Conservation (phyloP, 2,113 vertebrate genomes). For the Peromyscus californicus region DNA sequence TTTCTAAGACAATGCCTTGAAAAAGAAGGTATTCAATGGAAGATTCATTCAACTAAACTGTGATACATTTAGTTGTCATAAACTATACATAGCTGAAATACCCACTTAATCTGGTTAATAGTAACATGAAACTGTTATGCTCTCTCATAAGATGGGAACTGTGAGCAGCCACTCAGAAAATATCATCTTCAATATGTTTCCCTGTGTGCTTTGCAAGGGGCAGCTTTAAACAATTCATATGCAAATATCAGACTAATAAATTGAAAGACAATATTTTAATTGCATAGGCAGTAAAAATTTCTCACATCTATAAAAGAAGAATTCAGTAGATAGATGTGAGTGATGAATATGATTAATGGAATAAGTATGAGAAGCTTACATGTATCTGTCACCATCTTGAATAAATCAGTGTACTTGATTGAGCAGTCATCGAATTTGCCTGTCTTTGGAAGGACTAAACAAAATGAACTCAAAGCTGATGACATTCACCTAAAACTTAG, state of each 20-base stretch:
- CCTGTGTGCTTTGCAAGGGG: not conserved
- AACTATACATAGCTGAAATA: slow-evolving; percentile 2
- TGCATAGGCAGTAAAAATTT: slow-evolving; percentile 15
- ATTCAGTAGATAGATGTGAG: slow-evolving; percentile 13
- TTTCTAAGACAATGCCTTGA: slow-evolving; percentile 73
- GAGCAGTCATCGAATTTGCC: slow-evolving; percentile 6
- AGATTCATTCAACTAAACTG: slow-evolving; percentile 19
- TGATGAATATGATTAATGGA: slow-evolving; percentile 53
- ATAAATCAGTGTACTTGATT: not conserved
- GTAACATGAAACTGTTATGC: not conserved
- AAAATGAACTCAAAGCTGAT: not conserved
- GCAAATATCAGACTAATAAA: not conserved
- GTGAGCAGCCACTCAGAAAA: not conserved
- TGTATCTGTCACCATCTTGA: slow-evolving; percentile 2
- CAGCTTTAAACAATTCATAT: slow-evolving; percentile 9
- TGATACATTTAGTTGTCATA: not conserved
- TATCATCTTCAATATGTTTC: not conserved
- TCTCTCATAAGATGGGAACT: not conserved
- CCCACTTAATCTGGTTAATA: not conserved
- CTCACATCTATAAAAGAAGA: not conserved
- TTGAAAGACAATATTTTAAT: not conserved
- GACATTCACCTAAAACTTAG: not conserved
- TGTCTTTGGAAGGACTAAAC: not conserved
- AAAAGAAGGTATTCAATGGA: slow-evolving; percentile 41
- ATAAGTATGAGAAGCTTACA: not conserved